Base-by-base conservation (phyloP, 1,140 invertebrate species). In the Diachasma alloeum region DNA sequence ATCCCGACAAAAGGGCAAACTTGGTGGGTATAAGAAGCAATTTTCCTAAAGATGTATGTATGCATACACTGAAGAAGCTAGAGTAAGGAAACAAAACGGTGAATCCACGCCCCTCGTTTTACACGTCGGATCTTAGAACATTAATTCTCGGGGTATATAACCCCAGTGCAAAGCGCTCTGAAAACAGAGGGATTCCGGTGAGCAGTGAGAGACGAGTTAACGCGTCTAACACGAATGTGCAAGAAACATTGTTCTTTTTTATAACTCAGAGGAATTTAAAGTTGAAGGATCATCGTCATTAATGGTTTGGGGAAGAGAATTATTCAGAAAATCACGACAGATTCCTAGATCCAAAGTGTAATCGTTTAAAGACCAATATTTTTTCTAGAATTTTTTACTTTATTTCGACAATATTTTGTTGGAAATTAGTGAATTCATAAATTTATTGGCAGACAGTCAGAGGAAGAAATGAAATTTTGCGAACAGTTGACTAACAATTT, bases 111-210 rank as follows among this genome's bases (percentile, higher is more conserved):
- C 67, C 67, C 67, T 75, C 66, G 19, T 70, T 74, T 74, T 74
- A 74, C 72, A 74, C 72, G 72, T 74, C 72, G 72, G 72, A 74
- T 74, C 72, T 74, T 66, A n/a, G 68, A 74, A n/a, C 56, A 74
- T 74, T 74, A 74, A 74, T 74, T 74, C 56, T 72, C 15, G 24
- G 9, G 59, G 59, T 63, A 63, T 26, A 63, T 68, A 39, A 46
- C 48, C 17, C 26, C 24, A 37, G 36, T 37, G 72, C 10, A 39
- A 26, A 74, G 19, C n/a, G 48, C 68, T 63, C 72, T 39, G 36
- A 37, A 74, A 63, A 63, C 72, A 72, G 44, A 72, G 70, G 70
- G 22, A 72, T 48, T 72, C 70, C 24, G 66, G 36, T 17, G 11
- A 66, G 26, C 24, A 26, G 63, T 59, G 59, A 63, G 59, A 26